Evolutionary conservation across 2,797 vertebrate genomes (phyloP), one percentile per base, ranked within the genome.

Genomic region (Alcedo quadribrachys): DNA sequence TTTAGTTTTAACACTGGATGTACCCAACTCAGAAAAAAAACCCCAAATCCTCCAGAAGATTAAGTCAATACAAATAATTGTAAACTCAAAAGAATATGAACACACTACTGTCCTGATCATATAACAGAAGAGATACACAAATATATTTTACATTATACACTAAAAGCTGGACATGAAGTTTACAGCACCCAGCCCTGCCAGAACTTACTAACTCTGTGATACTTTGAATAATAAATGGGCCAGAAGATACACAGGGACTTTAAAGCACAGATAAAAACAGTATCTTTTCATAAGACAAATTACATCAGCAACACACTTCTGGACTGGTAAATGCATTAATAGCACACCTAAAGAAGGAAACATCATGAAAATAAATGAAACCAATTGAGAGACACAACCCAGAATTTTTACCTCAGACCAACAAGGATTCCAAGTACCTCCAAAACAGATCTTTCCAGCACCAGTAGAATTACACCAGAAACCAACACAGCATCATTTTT

Each of bases 401-500:
- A 60, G 48, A 66, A 32, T 10, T 55, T 83, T 65, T 66, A 42
- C 12, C 25, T 58, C 16, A 18, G 20, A 65, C 17, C 46, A 25
- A 69, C 21, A 51, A 50, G 16, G 9, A 12, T 27, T 54, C 25
- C 15, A n/a, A 12, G 28, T 51, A 79, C 9, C 4, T 71, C 46
- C 66, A 17, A 75, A 69, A 27, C 0, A 62, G 15, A 40, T 30
- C 6, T 60, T 82, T 53, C 24, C 17, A 74, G 5, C 35, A 60
- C 5, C 48, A 46, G 14, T 3, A 60, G 55, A 82, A 20, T 22
- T 43, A 50, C 15, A 76, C 6, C 28, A 62, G 50, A 84, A 90
- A 50, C 24, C 4, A 61, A 20, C 9, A 33, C 15, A 6, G 5
- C 43, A 33, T 12, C 0, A 8, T 24, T 67, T 17, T 10, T 3